Evolutionary conservation across 2,113 vertebrate species (phyloP).

Genomic region (Anhinga anhinga): DNA sequence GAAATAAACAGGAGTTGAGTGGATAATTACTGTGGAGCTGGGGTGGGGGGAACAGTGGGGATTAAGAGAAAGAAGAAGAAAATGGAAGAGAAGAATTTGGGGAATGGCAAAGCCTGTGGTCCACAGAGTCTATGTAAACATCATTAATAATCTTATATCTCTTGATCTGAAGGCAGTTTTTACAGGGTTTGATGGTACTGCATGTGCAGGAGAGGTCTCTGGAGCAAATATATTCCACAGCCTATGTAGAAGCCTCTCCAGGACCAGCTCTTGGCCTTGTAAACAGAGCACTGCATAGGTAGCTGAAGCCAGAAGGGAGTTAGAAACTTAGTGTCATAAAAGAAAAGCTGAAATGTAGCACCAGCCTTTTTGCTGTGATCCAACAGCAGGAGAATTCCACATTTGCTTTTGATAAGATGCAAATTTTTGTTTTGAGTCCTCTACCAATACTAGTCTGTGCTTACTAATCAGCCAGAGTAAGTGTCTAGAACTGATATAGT

Average conservation of each 20-base stretch:
- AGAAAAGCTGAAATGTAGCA: neutral
- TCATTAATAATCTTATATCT: neutral
- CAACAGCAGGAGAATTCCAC: neutral
- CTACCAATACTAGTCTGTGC: neutral
- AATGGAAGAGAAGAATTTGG: neutral
- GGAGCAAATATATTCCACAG: neutral
- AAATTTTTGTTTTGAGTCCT: neutral
- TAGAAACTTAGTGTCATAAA: neutral
- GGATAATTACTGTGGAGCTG: neutral
- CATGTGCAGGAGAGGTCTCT: neutral
- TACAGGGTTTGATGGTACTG: neutral
- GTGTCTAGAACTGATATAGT: neutral
- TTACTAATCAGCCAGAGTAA: neutral
- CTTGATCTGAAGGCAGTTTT: neutral
- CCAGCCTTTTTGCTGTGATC: neutral
- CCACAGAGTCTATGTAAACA: neutral
- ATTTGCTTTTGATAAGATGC: neutral
- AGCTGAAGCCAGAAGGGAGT: neutral
- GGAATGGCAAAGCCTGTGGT: neutral
- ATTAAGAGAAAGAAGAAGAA: neutral
- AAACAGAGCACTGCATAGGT: neutral
- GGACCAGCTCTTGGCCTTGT: neutral
- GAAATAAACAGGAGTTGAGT: neutral
- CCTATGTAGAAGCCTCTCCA: neutral
- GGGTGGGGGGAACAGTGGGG: no score